These are phyloP conservation scores for Leptinotarsa haldemani DNA, from an alignment of 2,888 invertebrate species.

Conservation along the genomic window DNA sequence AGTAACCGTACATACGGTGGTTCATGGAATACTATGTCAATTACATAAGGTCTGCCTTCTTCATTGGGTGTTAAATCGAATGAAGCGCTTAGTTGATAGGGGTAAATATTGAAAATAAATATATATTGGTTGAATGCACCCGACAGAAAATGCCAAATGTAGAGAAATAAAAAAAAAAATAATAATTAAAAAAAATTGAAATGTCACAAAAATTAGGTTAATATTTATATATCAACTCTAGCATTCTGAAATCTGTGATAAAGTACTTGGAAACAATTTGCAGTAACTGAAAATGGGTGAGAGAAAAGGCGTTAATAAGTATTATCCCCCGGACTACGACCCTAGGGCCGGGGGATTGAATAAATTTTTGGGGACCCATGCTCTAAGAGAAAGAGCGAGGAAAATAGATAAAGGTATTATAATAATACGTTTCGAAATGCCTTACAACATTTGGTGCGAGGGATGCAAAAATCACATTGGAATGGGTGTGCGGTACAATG, in stretches of 20 bases:
- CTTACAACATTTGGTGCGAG: slow-evolving; percentile 99
- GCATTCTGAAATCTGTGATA: not conserved
- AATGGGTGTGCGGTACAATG: slow-evolving; percentile 98
- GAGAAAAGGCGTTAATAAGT: slow-evolving; percentile 96
- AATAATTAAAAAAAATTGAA: no score
- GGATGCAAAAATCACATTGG: slow-evolving; percentile 98
- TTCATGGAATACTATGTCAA: no score
- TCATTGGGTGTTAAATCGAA: no score
- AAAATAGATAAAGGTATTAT: slow-evolving; percentile 96
- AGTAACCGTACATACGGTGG: no score
- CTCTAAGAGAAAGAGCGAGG: slow-evolving; percentile 93
- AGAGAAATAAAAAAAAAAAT: no score
- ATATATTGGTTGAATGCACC: no score
- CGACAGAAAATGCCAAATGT: no score
- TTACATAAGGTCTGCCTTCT: no score
- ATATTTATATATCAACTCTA: no score
- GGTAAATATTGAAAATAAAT: no score
- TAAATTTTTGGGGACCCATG: slow-evolving; percentile 94
- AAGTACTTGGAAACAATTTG: not conserved
- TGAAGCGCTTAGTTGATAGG: no score
- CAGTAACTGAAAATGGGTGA: slow-evolving; percentile 86
- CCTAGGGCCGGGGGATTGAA: slow-evolving; percentile 95
- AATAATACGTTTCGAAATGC: slow-evolving; percentile 98
- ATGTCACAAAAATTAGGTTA: no score
- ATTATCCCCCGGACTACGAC: slow-evolving; percentile 99